Evolutionary conservation across 2,888 invertebrate genomes (phyloP).

Genomic region (Julus scandinavius): DNA sequence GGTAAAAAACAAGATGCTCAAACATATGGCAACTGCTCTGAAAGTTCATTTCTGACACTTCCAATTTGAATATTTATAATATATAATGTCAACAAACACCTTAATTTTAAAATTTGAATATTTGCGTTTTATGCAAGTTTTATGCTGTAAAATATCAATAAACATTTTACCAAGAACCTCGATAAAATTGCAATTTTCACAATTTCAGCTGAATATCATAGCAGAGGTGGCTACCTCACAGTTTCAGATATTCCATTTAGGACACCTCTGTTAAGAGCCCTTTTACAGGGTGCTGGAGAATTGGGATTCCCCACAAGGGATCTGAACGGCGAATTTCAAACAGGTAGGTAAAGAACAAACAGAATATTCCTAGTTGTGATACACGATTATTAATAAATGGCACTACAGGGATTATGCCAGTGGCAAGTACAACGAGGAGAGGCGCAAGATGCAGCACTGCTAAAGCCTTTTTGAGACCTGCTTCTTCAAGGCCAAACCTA

Average conservation of each 20-base stretch:
- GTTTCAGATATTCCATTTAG: slow-evolving; percentile 88
- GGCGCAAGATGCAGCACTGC: slow-evolving; percentile 89
- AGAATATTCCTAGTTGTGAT: neutral
- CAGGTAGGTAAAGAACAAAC: slow-evolving; percentile 70
- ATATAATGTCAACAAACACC: no score
- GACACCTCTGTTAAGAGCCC: slow-evolving; percentile 83
- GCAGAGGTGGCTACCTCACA: slow-evolving; percentile 80
- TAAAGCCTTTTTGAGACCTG: slow-evolving; percentile 86
- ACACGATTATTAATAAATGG: no score
- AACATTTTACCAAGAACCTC: no score
- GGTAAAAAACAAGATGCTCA: no score
- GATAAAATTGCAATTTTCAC: no score
- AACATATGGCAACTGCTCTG: no score
- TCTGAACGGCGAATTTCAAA: slow-evolving; percentile 85
- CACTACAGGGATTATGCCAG: slow-evolving; percentile 86
- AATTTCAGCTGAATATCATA: slow-evolving; percentile 57
- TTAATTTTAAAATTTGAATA: no score
- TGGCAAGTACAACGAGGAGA: slow-evolving; percentile 86
- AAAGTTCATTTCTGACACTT: no score
- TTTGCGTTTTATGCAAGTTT: no score
- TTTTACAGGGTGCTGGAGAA: slow-evolving; percentile 83
- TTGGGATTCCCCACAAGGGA: slow-evolving; percentile 85
- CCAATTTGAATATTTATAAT: no score
- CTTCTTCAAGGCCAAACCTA: slow-evolving; percentile 81
- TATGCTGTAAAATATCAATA: no score